Evolutionary conservation across 2,797 vertebrate species (phyloP).

Genomic region (Dicrostonyx torquatus): DNA sequence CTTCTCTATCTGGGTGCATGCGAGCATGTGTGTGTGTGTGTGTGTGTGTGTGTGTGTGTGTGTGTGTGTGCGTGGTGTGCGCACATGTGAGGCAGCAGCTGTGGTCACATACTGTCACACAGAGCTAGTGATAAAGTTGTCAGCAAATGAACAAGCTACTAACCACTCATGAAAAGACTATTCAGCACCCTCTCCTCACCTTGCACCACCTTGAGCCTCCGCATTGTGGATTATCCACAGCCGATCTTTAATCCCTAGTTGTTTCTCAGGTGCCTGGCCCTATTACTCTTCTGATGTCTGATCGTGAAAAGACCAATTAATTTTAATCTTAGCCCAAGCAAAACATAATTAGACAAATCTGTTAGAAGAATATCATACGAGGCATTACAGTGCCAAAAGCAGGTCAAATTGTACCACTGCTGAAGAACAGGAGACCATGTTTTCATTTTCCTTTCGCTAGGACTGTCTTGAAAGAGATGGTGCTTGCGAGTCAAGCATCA

Average conservation of each 20-base stretch:
- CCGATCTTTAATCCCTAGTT: background rate
- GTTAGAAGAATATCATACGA: conserved; percentile 49
- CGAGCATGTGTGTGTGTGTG: background rate
- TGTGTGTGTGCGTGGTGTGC: background rate
- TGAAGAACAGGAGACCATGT: background rate
- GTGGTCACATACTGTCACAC: background rate
- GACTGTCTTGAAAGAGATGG: background rate
- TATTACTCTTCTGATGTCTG: conserved; percentile 44
- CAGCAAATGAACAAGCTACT: background rate
- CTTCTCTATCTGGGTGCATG: background rate
- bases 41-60: background rate
- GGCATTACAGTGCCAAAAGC: conserved; percentile 24
- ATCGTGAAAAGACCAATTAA: conserved; percentile 69
- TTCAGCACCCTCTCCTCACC: rapidly evolving
- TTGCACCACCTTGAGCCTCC: background rate
- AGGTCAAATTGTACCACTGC: conserved; percentile 17
- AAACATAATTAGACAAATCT: conserved; percentile 70
- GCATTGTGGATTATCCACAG: background rate
- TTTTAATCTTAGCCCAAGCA: conserved; percentile 64
- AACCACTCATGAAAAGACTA: rapidly evolving
- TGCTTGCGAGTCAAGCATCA: background rate
- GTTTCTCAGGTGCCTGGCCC: conserved; percentile 51
- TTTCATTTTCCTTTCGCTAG: background rate
- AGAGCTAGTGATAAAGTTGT: background rate
- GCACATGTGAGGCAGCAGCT: background rate